These are phyloP conservation scores for Xestobium rufovillosum DNA, from an alignment of 2,888 invertebrate species.

Conservation along the genomic window DNA sequence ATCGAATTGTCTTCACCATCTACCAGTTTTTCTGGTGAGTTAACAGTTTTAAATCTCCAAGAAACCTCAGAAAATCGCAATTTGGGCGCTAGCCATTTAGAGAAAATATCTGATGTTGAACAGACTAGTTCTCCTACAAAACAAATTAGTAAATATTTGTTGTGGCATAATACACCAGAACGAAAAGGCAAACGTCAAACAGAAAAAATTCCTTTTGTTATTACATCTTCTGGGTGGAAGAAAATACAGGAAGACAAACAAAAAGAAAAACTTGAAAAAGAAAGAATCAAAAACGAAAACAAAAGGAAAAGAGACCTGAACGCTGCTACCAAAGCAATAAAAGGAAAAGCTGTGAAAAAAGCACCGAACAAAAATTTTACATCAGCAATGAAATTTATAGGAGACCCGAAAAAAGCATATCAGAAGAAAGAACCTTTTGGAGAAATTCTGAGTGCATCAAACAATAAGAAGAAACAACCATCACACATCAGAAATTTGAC, in stretches of 20 bases:
- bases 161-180: constrained; percentile 7
- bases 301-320: constrained; percentile 1
- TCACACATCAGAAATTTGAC: constrained; percentile 2
- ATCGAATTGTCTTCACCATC: not conserved
- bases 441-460: no score
- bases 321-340: constrained; percentile 1
- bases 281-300: not conserved
- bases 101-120: not conserved
- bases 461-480: no score
- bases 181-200: constrained; percentile 2
- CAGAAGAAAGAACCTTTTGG: no score
- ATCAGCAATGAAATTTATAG: no score
- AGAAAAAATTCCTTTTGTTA: constrained; percentile 5
- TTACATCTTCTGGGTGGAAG: constrained; percentile 16
- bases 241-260: constrained; percentile 7
- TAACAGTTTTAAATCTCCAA: no score
- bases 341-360: constrained; percentile 1
- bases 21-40: not conserved
- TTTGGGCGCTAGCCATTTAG: no score
- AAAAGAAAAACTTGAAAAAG: not conserved
- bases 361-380: no score
- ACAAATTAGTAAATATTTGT: constrained; percentile 3
- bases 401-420: no score
- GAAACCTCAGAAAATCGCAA: no score
- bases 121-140: not conserved